phyloP scores from a whole-genome alignment of 2,797 vertebrate genomes.

The Chlorospingus semifuscus region DNA sequence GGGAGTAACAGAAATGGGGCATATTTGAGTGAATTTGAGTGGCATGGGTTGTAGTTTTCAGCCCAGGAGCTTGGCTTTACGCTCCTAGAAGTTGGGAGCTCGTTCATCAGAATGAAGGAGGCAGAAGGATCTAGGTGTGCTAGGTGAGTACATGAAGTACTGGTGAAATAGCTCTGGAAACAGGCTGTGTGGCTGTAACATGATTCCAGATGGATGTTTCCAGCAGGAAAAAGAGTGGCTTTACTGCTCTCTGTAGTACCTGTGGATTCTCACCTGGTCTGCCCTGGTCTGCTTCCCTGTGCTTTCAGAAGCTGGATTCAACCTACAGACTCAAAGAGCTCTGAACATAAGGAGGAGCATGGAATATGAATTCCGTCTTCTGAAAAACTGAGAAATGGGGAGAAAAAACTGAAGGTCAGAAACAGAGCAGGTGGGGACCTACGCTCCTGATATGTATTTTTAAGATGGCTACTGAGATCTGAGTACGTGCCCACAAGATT shows the following conservation, averaged over 20 bases:
- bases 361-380: background rate
- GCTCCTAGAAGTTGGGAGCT: background rate
- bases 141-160: background rate
- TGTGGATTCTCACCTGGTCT: background rate
- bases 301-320: background rate
- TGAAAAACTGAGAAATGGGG: background rate
- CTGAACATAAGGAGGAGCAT: background rate
- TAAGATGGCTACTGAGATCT: background rate
- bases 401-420: background rate
- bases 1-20: background rate
- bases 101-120: background rate
- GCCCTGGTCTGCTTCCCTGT: background rate
- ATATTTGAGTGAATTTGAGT: background rate
- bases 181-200: background rate
- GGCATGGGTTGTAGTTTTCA: background rate
- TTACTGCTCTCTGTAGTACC: background rate
- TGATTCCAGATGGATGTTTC: background rate
- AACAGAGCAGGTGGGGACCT: background rate
- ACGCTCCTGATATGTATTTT: background rate
- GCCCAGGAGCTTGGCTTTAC: background rate
- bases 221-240: background rate
- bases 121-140: background rate
- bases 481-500: background rate
- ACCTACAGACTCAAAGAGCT: background rate
- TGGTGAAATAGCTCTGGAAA: background rate